These are phyloP conservation scores for Microplitis manilae DNA, from an alignment of 2,888 invertebrate species.

Conservation along the genomic window DNA sequence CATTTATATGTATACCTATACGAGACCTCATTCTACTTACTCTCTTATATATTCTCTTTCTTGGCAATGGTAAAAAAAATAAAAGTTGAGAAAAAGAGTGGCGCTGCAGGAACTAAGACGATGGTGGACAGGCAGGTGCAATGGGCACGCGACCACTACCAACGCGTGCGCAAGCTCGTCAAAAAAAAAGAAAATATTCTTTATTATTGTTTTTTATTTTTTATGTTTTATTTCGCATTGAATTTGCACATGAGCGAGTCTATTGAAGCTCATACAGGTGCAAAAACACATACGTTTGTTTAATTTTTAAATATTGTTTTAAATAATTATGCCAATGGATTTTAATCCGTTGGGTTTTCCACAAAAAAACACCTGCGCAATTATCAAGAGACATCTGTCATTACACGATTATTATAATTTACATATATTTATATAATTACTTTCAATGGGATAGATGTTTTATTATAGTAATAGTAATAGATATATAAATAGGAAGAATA, in stretches of 20 bases:
- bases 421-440: no score
- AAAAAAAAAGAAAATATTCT: neutral
- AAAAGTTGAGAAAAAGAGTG: constrained; percentile 26
- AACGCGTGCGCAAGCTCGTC: neutral
- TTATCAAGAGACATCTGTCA: neutral
- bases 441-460: neutral
- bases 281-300: neutral
- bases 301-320: neutral
- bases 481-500: no score
- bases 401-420: neutral
- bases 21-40: constrained; percentile 44
- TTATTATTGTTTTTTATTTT: neutral
- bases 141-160: constrained; percentile 59
- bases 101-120: constrained; percentile 55
- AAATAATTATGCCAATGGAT: neutral
- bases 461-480: neutral
- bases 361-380: neutral
- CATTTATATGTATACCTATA: constrained; percentile 27
- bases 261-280: neutral
- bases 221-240: constrained; percentile 6
- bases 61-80: constrained; percentile 29
- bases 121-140: constrained; percentile 59
- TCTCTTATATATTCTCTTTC: constrained; percentile 34
- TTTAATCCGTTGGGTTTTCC: neutral
- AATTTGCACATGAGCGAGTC: neutral